A percentile compares a stretch with the other conserved stretches of the same genome.
Conservation (phyloP, 2,888 invertebrate species). For the Tethea ocularis region DNA sequence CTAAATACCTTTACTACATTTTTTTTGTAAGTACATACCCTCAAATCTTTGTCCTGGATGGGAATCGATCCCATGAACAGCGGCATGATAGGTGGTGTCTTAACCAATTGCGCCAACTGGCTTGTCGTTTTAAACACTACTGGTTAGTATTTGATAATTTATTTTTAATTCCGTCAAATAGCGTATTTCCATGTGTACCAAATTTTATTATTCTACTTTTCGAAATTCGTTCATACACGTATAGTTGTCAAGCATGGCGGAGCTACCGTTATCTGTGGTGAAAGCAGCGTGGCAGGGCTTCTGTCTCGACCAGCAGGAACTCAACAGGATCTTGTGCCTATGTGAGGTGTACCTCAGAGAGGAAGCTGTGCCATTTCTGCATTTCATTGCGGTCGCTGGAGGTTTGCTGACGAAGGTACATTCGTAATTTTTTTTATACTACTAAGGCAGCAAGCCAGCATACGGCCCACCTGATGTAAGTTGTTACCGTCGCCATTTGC, state of each 20-base stretch:
- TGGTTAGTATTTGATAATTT: too few relatives aligned
- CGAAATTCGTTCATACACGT: neutral
- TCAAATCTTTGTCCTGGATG: too few relatives aligned
- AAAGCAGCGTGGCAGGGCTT: constrained; percentile 85
- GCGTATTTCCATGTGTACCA: too few relatives aligned
- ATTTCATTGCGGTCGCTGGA: constrained; percentile 89
- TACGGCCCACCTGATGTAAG: too few relatives aligned
- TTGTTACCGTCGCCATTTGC: too few relatives aligned
- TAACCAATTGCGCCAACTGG: too few relatives aligned
- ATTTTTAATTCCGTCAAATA: too few relatives aligned
- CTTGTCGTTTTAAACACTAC: too few relatives aligned
- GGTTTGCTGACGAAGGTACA: constrained; percentile 86
- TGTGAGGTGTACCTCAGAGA: constrained; percentile 85
- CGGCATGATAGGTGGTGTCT: too few relatives aligned
- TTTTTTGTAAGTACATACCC: too few relatives aligned
- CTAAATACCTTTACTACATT: too few relatives aligned
- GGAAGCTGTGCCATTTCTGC: constrained; percentile 87
- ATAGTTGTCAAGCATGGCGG: constrained; percentile 61
- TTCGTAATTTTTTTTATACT: neutral
- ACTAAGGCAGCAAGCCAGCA: neutral
- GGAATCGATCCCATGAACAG: too few relatives aligned
- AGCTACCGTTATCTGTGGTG: constrained; percentile 59
- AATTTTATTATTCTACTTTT: neutral
- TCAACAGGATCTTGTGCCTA: constrained; percentile 87
- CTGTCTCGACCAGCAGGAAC: constrained; percentile 85